These are phyloP conservation scores for Phymastichus coffea DNA, from an alignment of 1,140 invertebrate species.

Conservation along the genomic window DNA sequence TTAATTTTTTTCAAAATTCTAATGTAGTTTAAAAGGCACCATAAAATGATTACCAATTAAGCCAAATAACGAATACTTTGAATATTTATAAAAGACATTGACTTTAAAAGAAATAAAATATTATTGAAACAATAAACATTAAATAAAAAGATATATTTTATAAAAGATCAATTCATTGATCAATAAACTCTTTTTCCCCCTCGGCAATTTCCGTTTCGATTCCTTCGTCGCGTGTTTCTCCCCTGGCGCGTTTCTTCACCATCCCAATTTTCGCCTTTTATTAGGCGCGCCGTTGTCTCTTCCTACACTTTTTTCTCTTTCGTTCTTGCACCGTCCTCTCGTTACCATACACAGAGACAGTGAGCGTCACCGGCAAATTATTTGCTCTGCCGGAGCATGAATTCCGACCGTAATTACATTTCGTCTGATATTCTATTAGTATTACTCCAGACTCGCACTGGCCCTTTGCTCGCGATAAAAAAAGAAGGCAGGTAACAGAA, in stretches of 20 bases:
- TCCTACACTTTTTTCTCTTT: conserved; percentile 20
- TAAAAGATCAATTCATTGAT: too few relatives aligned
- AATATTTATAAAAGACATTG: too few relatives aligned
- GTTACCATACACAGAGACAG: conserved; percentile 46
- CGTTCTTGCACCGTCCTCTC: conserved; percentile 33
- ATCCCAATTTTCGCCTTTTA: conserved; percentile 6
- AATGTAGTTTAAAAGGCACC: too few relatives aligned
- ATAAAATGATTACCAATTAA: too few relatives aligned
- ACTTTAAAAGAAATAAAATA: too few relatives aligned
- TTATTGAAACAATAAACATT: too few relatives aligned
- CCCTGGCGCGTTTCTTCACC: background rate
- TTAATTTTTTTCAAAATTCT: too few relatives aligned
- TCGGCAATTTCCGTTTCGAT: conserved; percentile 29
- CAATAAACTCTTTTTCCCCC: too few relatives aligned
- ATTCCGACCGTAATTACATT: conserved; percentile 59
- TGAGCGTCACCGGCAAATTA: conserved; percentile 48
- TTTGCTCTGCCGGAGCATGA: conserved; percentile 57
- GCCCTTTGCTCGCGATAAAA: background rate
- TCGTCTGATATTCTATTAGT: conserved; percentile 58
- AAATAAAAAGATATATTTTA: too few relatives aligned
- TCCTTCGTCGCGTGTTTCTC: conserved; percentile 13
- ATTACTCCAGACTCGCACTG: conserved; percentile 43
- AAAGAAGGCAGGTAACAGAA: background rate
- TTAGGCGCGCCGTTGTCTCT: conserved; percentile 16
- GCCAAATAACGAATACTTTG: too few relatives aligned